phyloP scores from a whole-genome alignment of 2,888 invertebrate species.

The Ceraclea dissimilis region DNA sequence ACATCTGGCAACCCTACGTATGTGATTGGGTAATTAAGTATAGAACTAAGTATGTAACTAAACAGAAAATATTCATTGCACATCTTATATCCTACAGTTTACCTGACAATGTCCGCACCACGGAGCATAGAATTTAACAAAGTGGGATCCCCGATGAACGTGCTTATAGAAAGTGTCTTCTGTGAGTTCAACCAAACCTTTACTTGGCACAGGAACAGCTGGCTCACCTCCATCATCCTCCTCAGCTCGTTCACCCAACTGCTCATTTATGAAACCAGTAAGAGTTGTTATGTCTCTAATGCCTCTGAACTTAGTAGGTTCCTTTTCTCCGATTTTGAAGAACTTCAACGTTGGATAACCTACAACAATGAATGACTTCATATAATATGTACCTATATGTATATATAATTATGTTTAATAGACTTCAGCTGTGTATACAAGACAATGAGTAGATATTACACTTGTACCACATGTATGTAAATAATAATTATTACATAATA shows the following conservation, averaged over 20 bases:
- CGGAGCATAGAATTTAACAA: constrained; percentile 87
- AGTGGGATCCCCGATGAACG: constrained; percentile 68
- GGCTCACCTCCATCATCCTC: neutral
- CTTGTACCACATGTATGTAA: too few species aligned
- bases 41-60: too few species aligned
- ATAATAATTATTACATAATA: too few species aligned
- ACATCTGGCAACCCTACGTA: too few species aligned
- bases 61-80: too few species aligned
- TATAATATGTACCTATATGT: too few species aligned
- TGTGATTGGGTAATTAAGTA: too few species aligned
- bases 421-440: too few species aligned
- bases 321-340: constrained; percentile 60
- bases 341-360: constrained; percentile 64
- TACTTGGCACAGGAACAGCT: constrained; percentile 31
- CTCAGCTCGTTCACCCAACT: constrained; percentile 42
- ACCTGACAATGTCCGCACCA: constrained; percentile 89
- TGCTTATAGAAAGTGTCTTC: constrained; percentile 70
- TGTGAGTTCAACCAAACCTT: constrained; percentile 62
- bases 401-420: constrained; percentile 7
- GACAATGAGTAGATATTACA: too few species aligned
- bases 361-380: too few species aligned
- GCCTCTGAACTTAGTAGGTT: constrained; percentile 69
- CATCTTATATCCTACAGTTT: too few species aligned
- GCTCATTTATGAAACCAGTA: constrained; percentile 69
- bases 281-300: constrained; percentile 70